A percentile compares a stretch with the other conserved stretches of the same genome.
Evolutionary conservation across 2,113 vertebrate species (phyloP).

Genomic region (Zosterops hypoxanthus): DNA sequence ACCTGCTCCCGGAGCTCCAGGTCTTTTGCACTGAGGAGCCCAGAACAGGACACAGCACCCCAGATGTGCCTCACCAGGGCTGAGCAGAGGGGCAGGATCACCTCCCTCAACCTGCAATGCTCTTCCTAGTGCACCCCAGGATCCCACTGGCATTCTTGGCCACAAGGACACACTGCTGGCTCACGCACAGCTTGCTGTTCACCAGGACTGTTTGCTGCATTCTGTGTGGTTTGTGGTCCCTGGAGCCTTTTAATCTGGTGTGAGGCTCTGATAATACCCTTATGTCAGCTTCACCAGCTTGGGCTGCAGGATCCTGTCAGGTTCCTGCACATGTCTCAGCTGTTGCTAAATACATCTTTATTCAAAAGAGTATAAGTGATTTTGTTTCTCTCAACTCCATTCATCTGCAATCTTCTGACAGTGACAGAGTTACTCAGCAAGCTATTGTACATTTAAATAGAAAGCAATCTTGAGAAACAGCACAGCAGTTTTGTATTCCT

Average conservation of each 20-base stretch:
- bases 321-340: neutral
- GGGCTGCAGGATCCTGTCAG: neutral
- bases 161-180: too few species aligned
- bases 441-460: neutral
- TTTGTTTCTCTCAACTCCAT: neutral
- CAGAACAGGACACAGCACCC: neutral
- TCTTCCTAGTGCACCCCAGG: neutral
- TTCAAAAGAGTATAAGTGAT: neutral
- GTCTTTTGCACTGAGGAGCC: neutral
- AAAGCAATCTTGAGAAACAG: neutral
- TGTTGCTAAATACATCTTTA: neutral
- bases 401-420: neutral
- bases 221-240: neutral
- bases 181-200: neutral
- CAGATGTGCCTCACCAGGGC: neutral
- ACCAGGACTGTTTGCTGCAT: neutral
- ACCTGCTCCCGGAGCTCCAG: rapidly evolving
- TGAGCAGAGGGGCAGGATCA: neutral
- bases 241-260: rapidly evolving
- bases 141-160: neutral
- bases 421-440: neutral
- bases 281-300: rapidly evolving
- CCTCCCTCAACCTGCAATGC: rapidly evolving
- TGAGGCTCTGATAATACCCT: rapidly evolving
- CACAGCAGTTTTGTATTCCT: neutral